Base-by-base conservation (phyloP, 2,888 invertebrate species). In the Lucinisca nassula region DNA sequence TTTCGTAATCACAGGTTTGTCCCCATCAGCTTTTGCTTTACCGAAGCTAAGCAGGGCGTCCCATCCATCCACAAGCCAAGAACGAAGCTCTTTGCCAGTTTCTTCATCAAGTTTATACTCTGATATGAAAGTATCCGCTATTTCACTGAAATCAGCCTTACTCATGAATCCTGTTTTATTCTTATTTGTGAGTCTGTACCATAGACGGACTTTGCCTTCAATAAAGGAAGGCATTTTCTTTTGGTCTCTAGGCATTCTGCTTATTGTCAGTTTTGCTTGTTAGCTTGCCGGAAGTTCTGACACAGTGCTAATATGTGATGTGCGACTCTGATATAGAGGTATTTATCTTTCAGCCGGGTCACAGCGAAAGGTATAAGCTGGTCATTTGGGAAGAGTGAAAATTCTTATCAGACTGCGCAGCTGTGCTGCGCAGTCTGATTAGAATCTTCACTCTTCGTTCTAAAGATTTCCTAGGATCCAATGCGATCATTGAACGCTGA, bases 131-230 rank as follows among this genome's bases (percentile, higher is more conserved):
- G 88, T 75, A 24, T 93, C 90, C 0, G 93, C 90, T 67, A 94
- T 92, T 21, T 92, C 76, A n/a, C 61, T 81, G 75, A 90, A 94
- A 78, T 94, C 93, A 0, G 81, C 84, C 45, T 84, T 83, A 12
- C 87, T 82, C 89, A 93, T 92, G 70, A 77, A 87, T 0, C 92
- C 93, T 49, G 93, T 91, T 40, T 90, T 87, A 45, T 91, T 92
- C n/a, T 91, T 91, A 78, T 94, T 92, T 35, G 92, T 91, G 84
- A 93, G 83, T n/a, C 91, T 88, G 79, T 93, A 94, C 93, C 93
- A 94, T 30, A 86, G 86, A 74, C 92, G 82, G 8, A 92, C 87
- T 84, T 93, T 93, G 12, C 79, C 58, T 67, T 92, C 90, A 0
- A 91, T 82, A 70, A 92, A 90, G 21, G 76, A 70, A 24, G 40